Base-by-base conservation (phyloP, 2,113 vertebrate species). In the Gambusia holbrooki region DNA sequence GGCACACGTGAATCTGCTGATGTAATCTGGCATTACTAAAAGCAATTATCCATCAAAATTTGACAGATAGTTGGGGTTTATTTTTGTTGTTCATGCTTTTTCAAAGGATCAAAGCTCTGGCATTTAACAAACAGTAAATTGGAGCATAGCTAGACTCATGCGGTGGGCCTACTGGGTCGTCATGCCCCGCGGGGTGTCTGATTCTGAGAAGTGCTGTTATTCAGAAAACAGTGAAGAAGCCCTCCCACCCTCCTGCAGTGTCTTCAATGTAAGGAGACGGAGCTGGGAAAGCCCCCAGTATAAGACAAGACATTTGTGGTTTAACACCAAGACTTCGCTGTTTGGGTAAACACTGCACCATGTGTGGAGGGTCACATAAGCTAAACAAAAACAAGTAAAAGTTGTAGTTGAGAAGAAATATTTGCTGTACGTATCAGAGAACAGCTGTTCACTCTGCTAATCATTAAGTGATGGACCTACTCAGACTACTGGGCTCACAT, bases 161-260 rank as follows among this genome's bases (percentile, higher is more conserved):
- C 80, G 82, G 82, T 67, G 69, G 81, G 84, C 78, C 85, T 83
- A 74, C 81, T 83, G 84, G 60, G 74, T 63, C 22, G 19, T 45
- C 58, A n/a, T 13, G 82, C 82, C 89, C 87, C 83, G 89, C 71
- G 71, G 83, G 84, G 89, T 81, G 82, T 88, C 87, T 92, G 79
- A 63, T 71, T 58, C 7, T 82, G 77, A 90, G 85, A 83, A 79
- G 75, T 1, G 74, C 83, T 83, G 80, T 87, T 89, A 63, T 90
- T 85, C 77, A 35, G 64, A 79, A 72, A 86, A 68, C 84, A 74
- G 71, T 66, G 51, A 40, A 58, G 42, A 60, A 71, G 69, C 71
- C 85, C 82, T 77, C 79, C 85, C 83, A 83, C 77, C 82, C 75
- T 79, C 84, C 84, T 35, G 70, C 72, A 76, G 83, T 28, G 84